These are phyloP conservation scores for Litoditis marina DNA, from an alignment of 2,888 invertebrate genomes.

Conservation along the genomic window DNA sequence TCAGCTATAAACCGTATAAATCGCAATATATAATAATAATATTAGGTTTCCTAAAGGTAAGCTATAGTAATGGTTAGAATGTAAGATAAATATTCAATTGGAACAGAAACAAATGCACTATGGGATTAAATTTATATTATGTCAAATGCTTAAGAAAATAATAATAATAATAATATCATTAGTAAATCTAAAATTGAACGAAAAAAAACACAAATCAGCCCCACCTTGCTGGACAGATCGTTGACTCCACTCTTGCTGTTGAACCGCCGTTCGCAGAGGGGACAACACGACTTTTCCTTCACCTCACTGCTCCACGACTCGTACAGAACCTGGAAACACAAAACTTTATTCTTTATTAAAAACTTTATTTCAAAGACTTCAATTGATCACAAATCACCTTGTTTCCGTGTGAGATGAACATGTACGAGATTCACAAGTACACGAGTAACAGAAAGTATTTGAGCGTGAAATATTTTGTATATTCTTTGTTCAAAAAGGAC, in stretches of 20 bases:
- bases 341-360: no score
- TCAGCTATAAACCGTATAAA: no score
- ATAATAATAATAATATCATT: no score
- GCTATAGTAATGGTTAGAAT: not conserved
- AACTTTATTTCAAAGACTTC: no score
- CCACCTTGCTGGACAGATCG: slow-evolving; percentile 22
- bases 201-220: slow-evolving; percentile 13
- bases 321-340: slow-evolving; percentile 31
- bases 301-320: slow-evolving; percentile 39
- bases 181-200: no score
- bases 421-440: no score
- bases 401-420: not conserved
- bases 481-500: no score
- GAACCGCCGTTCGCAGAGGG: slow-evolving; percentile 49
- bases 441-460: no score
- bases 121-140: not conserved
- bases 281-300: slow-evolving; percentile 36
- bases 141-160: not conserved
- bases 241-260: slow-evolving; percentile 27
- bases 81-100: not conserved
- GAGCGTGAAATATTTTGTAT: not conserved
- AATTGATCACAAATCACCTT: no score
- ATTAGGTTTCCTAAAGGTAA: no score
- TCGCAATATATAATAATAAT: no score
- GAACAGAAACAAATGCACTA: not conserved